Base-by-base conservation (phyloP, 1,140 invertebrate species). In the Liolophura sinensis region DNA sequence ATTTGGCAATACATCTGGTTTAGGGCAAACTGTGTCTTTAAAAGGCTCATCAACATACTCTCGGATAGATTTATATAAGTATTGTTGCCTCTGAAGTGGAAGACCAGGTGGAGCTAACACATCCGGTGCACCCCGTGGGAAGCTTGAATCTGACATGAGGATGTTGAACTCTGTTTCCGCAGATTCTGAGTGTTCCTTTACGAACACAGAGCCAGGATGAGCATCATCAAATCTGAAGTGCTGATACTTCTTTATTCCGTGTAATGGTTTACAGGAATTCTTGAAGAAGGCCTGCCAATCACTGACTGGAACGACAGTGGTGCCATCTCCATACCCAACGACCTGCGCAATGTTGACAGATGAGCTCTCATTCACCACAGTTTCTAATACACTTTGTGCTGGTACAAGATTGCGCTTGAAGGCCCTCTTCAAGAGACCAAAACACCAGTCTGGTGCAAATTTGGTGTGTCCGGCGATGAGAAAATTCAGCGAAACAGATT, bases 391-490 rank as follows among this genome's bases (percentile, higher is more conserved):
- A 15, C 64, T 24, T 31, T 71, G 50, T 16, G 27, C 67, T 22
- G 66, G 60, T 51, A 69, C 69, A 18, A 58, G 31, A 49, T 20
- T 52, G 5, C 62, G 50, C 46, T 70, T 64, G 55, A 62, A 75
- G 14, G 47, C 46, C 40, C 60, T 11, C 65, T 78, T 78, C 24
- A 76, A 59, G 11, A 76, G 27, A 14, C 73, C 73, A 70, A 77
- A 78, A 62, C 68, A 69, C 74, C 73, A 76, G 50, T 76, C 71
- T 1, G 73, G 73, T n/a, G 73, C 62, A 71, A 78, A 78, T 49
- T 76, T 78, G 16, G 76, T 76, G 47, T 78, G 74, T 0, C 71
- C 74, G 31, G 68, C 60, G 24, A 70, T 63, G 63, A 76, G 66
- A 48, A 76, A 75, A 24, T 70, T 72, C 18, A 70, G 57, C 14